phyloP scores from a whole-genome alignment of 2,113 vertebrate genomes.

The Drymodes brunneopygia region DNA sequence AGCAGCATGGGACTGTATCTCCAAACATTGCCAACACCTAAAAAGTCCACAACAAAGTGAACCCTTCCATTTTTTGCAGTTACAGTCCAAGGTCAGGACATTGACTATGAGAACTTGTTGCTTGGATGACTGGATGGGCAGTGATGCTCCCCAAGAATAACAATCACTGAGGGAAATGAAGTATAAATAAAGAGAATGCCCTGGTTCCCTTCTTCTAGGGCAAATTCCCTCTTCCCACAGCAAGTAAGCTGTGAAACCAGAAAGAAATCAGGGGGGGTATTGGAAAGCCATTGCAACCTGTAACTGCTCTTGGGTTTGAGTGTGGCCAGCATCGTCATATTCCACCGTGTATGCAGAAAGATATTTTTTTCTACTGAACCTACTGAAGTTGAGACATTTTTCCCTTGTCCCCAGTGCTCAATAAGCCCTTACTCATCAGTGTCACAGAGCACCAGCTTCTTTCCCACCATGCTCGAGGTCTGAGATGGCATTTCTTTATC shows the following conservation, averaged over 20 bases:
- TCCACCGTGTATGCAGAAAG: neutral
- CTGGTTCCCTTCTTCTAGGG: neutral
- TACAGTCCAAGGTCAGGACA: neutral
- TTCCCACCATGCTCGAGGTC: rapidly evolving
- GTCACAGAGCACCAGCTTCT: neutral
- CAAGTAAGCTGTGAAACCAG: neutral
- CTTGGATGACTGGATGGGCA: neutral
- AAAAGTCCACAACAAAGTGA: neutral
- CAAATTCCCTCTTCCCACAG: neutral
- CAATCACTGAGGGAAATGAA: neutral
- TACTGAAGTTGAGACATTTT: neutral
- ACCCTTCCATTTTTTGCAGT: neutral
- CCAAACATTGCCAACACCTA: neutral
- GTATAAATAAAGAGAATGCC: neutral
- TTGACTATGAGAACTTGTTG: neutral
- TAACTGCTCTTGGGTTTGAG: neutral
- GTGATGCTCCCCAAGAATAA: neutral
- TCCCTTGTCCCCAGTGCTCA: neutral
- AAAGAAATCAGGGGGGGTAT: neutral
- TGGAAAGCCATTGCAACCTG: neutral
- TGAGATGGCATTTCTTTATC: neutral
- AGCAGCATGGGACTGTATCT: neutral
- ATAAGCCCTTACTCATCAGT: neutral
- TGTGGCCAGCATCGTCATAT: neutral
- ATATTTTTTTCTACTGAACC: neutral